Evolutionary conservation across 2,888 invertebrate genomes (phyloP).

Genomic region (Zaprionus lineosus): DNA sequence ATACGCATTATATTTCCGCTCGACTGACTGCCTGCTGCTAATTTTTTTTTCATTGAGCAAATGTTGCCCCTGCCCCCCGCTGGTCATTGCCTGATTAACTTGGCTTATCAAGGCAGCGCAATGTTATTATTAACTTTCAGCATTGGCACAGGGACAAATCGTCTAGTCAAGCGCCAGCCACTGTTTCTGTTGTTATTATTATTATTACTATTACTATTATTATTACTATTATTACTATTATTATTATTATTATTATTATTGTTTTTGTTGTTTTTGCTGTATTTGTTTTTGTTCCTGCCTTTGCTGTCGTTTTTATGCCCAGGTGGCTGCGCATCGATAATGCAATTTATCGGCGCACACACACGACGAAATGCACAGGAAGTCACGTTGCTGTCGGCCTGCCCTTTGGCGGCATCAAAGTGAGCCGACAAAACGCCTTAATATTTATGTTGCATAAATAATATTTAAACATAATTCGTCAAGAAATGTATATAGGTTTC

Average conservation of each 20-base stretch:
- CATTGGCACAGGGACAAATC: constrained; percentile 38
- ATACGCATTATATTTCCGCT: constrained; percentile 78
- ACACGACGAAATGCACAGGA: constrained; percentile 48
- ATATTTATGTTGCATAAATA: constrained; percentile 35
- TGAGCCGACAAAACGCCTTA: constrained; percentile 42
- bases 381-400: constrained; percentile 69
- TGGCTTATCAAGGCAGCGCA: constrained; percentile 47
- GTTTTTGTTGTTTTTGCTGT: constrained; percentile 10
- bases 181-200: constrained; percentile 20
- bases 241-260: constrained; percentile 17
- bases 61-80: constrained; percentile 21
- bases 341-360: constrained; percentile 52
- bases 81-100: constrained; percentile 57
- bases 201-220: constrained; percentile 14
- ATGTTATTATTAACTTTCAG: constrained; percentile 49
- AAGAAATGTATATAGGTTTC: constrained; percentile 19
- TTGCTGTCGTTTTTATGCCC: constrained; percentile 26
- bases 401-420: constrained; percentile 62
- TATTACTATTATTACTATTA: not conserved
- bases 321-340: constrained; percentile 64
- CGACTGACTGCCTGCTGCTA: constrained; percentile 55
- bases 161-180: constrained; percentile 65
- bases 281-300: not conserved
- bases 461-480: constrained; percentile 28
- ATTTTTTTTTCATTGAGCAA: constrained; percentile 64